A percentile compares a stretch with the other conserved stretches of the same genome.
These are phyloP conservation scores for Palythoa grandiflora DNA, from an alignment of 92 coral and sea anemone species.

Conservation along the genomic window DNA sequence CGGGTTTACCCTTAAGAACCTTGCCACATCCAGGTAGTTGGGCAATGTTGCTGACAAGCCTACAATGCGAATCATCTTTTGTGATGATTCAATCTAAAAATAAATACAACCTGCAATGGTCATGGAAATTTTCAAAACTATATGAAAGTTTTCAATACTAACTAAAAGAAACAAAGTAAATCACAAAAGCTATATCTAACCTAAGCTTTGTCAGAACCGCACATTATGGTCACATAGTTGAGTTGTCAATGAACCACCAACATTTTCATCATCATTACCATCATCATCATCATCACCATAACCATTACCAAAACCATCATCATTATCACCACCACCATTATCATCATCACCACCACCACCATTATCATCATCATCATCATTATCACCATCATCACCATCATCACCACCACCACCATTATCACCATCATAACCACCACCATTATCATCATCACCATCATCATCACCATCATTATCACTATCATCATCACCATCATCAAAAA, in stretches of 20 bases:
- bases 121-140: background rate
- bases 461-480: background rate
- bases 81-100: conserved; percentile 91
- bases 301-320: background rate
- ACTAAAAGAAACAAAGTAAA: too few relatives aligned
- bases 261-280: background rate
- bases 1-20: conserved; percentile 90
- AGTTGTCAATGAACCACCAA: background rate
- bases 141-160: background rate
- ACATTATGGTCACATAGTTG: too few relatives aligned
- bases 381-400: background rate
- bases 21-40: conserved; percentile 93
- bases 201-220: too few relatives aligned
- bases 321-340: too few relatives aligned
- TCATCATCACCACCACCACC: background rate
- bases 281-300: background rate
- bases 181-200: too few relatives aligned
- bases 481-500: background rate
- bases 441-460: background rate
- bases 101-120: background rate
- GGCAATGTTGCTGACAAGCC: conserved; percentile 98
- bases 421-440: background rate
- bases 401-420: background rate
- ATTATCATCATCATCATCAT: background rate
- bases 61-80: conserved; percentile 97